phyloP scores from a whole-genome alignment of 1,140 invertebrate species.

The Frieseomelitta varia region DNA sequence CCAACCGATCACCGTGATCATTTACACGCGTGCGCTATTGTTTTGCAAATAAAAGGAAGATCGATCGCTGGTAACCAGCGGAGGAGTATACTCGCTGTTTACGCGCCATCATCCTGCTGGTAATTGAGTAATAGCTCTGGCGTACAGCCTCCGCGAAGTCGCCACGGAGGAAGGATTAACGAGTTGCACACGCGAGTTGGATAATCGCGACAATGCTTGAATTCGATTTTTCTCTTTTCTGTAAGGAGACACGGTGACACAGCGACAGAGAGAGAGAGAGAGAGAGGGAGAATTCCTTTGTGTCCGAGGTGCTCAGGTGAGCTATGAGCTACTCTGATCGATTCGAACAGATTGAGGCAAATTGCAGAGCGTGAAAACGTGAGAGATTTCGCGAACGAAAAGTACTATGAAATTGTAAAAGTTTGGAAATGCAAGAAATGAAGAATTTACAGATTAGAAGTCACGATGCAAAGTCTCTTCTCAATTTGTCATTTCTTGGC shows the following conservation, averaged over 20 bases:
- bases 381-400: too few relatives aligned
- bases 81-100: neutral
- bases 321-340: too few relatives aligned
- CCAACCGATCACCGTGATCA: constrained; percentile 9
- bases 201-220: neutral
- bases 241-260: neutral
- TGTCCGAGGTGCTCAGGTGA: neutral
- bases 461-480: neutral
- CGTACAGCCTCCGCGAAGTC: neutral
- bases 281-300: neutral
- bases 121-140: constrained; percentile 33
- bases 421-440: too few relatives aligned
- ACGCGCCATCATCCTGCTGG: constrained; percentile 3
- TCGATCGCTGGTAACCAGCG: neutral
- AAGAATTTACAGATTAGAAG: neutral
- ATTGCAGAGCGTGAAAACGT: too few relatives aligned
- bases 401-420: too few relatives aligned
- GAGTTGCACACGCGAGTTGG: neutral
- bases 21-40: constrained; percentile 35
- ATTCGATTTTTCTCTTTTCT: neutral
- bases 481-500: neutral
- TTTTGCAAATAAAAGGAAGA: constrained; percentile 44
- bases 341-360: too few relatives aligned
- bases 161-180: neutral
- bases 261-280: neutral